Conservation (phyloP, 2,888 invertebrate species). For the Mechanitis mazaeus region DNA sequence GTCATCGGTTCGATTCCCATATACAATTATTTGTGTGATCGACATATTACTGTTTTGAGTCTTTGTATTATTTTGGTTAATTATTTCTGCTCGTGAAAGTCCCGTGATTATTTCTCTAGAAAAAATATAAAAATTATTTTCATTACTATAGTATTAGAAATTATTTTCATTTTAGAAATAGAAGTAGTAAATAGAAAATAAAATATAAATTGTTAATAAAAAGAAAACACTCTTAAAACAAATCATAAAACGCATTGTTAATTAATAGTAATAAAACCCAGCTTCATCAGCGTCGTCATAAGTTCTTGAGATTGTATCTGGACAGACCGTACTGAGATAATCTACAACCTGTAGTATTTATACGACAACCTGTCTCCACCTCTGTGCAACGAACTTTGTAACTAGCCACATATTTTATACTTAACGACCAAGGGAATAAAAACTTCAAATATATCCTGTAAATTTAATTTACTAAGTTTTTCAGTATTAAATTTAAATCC, state of each 20-base stretch:
- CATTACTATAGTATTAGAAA: too few species aligned
- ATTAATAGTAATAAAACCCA: constrained; percentile 4
- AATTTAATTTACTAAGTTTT: neutral
- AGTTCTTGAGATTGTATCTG: constrained; percentile 33
- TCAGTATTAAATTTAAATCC: too few species aligned
- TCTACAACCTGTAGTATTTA: constrained; percentile 22
- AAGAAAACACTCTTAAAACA: neutral
- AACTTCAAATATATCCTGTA: neutral
- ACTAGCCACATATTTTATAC: constrained; percentile 6
- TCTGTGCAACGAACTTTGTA: constrained; percentile 13
- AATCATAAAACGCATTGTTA: neutral
- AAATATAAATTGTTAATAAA: neutral
- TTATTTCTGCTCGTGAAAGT: too few species aligned
- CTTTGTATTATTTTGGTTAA: too few species aligned
- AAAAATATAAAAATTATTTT: too few species aligned
- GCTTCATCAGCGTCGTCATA: constrained; percentile 20
- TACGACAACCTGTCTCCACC: constrained; percentile 20
- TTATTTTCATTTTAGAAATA: too few species aligned
- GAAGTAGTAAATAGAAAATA: too few species aligned
- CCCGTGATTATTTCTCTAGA: too few species aligned
- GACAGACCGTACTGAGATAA: constrained; percentile 7
- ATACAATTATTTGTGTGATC: too few species aligned
- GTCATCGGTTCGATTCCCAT: too few species aligned
- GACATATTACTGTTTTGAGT: too few species aligned
- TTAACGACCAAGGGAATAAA: neutral